These are phyloP conservation scores for Metallyticus violacea DNA, from an alignment of 2,888 invertebrate species.

Conservation along the genomic window DNA sequence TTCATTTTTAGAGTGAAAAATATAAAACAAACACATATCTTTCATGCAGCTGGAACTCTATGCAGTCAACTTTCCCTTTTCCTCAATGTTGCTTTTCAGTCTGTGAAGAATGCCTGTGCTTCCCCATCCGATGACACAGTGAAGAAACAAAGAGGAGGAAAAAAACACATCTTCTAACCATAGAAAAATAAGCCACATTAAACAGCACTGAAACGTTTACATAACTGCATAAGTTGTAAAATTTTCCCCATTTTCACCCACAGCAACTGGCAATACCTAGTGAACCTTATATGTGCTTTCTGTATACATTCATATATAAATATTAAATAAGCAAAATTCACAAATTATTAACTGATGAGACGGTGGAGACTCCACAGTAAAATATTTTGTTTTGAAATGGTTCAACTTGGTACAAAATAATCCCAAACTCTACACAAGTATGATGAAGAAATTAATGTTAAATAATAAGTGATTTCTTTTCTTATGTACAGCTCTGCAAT, in stretches of 20 bases:
- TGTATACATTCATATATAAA: not conserved
- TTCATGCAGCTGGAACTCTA: not conserved
- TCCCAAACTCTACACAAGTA: not conserved
- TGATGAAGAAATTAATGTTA: not conserved
- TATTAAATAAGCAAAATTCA: conserved; percentile 12
- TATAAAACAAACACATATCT: not conserved
- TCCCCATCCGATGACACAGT: not conserved
- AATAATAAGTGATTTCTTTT: not conserved
- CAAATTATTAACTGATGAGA: not conserved
- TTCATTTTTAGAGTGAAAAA: not conserved
- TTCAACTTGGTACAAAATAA: conserved; percentile 11
- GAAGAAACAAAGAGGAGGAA: not conserved
- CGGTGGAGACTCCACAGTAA: not conserved
- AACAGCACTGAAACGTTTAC: not conserved
- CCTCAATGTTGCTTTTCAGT: not conserved
- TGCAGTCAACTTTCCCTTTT: too few relatives aligned
- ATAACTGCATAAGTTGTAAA: not conserved
- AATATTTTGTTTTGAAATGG: not conserved
- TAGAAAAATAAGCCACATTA: not conserved
- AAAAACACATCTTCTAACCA: not conserved
- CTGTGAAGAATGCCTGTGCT: not conserved
- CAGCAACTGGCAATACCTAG: not conserved
- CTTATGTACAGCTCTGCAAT: conserved; percentile 5
- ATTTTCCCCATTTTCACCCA: not conserved
- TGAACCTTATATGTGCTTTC: not conserved